These are phyloP conservation scores for Enhydra lutris DNA, from an alignment of 2,113 vertebrate species.

Conservation along the genomic window DNA sequence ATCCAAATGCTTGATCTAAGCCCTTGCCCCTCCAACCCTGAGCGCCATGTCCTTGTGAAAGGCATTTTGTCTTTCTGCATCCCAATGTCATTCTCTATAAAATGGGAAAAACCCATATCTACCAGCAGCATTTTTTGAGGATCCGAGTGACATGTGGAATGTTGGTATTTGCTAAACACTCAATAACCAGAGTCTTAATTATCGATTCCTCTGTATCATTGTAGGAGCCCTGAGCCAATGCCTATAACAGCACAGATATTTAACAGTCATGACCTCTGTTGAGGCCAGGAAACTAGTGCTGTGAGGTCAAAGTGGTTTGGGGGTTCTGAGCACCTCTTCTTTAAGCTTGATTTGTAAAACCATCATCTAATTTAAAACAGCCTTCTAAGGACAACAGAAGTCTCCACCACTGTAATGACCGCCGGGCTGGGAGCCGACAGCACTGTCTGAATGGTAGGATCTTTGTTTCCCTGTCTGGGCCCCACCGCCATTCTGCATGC, in stretches of 20 bases:
- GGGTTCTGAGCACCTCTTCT: background rate
- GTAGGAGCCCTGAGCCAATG: background rate
- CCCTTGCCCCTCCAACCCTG: background rate
- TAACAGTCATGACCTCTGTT: background rate
- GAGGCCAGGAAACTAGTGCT: background rate
- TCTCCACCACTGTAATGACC: background rate
- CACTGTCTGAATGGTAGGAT: background rate
- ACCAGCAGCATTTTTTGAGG: background rate
- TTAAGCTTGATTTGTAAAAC: background rate
- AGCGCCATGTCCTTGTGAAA: background rate
- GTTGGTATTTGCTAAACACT: background rate
- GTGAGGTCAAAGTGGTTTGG: background rate
- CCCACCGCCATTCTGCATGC: background rate
- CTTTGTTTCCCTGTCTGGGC: background rate
- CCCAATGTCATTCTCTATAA: background rate
- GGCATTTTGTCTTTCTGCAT: background rate
- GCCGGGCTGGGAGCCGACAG: fast-evolving
- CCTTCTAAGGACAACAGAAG: background rate
- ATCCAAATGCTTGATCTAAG: background rate
- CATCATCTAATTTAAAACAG: background rate
- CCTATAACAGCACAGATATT: background rate
- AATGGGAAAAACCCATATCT: background rate
- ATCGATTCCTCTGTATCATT: background rate
- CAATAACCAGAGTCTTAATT: background rate
- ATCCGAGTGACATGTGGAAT: background rate